Base-by-base conservation (phyloP, 2,888 invertebrate genomes). In the Nebria brevicollis region DNA sequence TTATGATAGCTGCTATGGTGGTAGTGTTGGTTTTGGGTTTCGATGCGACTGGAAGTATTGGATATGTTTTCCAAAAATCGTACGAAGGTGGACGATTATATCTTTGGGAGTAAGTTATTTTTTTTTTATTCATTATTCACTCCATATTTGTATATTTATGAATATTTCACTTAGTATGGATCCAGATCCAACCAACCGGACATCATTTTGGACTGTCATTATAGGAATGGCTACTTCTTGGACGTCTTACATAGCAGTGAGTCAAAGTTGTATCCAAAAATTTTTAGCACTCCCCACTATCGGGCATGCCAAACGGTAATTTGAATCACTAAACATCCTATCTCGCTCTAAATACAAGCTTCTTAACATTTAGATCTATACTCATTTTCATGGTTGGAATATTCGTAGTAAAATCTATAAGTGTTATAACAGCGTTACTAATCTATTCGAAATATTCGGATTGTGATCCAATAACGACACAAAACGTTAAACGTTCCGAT, bases 361-460 rank as follows among this genome's bases (percentile, higher is more conserved):
- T 15, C 8, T 54, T 10, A 15, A 15, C 3, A 82, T 81, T 73
- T 15, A 84, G 84, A 54, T 77, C 81, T 54, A 79, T 83, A 15
- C n/a, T 83, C 10, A 78, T 82, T 41, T 83, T 85, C 41, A 77
- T 84, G 81, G 75, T 91, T 7, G 93, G 93, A 4, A 89, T 92
- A 15, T 89, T 91, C 80, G 82, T 91, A 1, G 90, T 92, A 87
- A 92, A 92, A 84, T 85, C 91, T n/a, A 83, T 92, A 2, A 91
- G 92, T 0, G 91, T 91, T 80, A 89, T 91, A 42, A 90, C 92
- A 25, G 94, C 93, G 0, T 86, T 93, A 25, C 90, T 92, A 0
- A 87, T 93, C 83, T 93, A 92, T 84, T 91, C 93, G 0, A 92
- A 91, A 88, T 94, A 93, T 84, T 90, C 91, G 82, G 91, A 91